Conservation (phyloP, 2,113 vertebrate genomes). For the Brachyhypopomus gauderio region DNA sequence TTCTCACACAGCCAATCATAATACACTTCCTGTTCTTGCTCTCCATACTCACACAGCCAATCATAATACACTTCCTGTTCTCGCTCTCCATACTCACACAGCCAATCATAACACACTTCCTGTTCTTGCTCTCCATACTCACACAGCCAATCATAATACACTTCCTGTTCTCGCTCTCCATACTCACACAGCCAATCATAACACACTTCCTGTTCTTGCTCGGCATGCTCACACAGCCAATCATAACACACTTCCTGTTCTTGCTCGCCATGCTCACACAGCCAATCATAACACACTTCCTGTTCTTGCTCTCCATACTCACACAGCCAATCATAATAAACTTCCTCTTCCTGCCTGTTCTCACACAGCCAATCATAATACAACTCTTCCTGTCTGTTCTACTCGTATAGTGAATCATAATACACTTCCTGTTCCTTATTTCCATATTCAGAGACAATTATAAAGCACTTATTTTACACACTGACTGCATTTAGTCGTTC, state of each 20-base stretch:
- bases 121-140: not conserved
- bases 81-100: not conserved
- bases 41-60: not conserved
- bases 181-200: not conserved
- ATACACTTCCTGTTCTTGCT: conserved; percentile 11
- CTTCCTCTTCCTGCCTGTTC: not conserved
- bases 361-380: not conserved
- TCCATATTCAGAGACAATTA: no score
- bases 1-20: not conserved
- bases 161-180: conserved; percentile 31
- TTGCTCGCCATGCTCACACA: not conserved
- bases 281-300: not conserved
- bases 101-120: conserved; percentile 3
- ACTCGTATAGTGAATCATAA: not conserved
- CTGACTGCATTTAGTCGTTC: no score
- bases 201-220: conserved; percentile 10
- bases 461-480: no score
- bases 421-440: not conserved
- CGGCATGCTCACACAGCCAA: not conserved
- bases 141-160: not conserved
- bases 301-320: not conserved
- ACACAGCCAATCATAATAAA: conserved; percentile 9
- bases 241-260: no score
- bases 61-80: conserved; percentile 37
- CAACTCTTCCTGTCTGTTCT: conserved; percentile 44